Evolutionary conservation across 2,113 vertebrate species (phyloP).

Genomic region (Spea bombifrons): DNA sequence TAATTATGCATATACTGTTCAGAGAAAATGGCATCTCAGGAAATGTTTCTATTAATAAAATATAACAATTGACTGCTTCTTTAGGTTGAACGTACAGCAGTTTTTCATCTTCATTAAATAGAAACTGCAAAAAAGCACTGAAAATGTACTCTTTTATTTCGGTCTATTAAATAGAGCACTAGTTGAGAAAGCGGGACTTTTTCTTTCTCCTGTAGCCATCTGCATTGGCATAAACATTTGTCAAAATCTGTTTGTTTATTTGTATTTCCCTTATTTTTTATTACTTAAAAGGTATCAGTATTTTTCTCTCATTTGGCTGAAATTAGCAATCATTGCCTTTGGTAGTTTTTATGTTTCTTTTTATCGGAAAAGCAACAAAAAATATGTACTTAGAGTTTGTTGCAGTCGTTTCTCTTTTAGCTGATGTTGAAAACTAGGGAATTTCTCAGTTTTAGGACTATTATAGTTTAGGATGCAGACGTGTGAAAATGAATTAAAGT

Average conservation of each 20-base stretch:
- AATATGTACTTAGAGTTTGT: neutral
- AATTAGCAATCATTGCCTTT: neutral
- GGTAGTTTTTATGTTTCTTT: neutral
- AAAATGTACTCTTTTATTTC: slow-evolving; percentile 22
- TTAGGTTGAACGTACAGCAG: slow-evolving; percentile 25
- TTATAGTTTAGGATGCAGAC: too few relatives aligned
- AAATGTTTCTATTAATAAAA: slow-evolving; percentile 48
- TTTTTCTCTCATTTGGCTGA: neutral
- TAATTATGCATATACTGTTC: slow-evolving; percentile 46
- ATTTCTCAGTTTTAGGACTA: too few relatives aligned
- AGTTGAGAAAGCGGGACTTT: neutral
- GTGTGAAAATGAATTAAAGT: too few relatives aligned
- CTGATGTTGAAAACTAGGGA: too few relatives aligned
- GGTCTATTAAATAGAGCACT: neutral
- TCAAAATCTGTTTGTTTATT: slow-evolving; percentile 3
- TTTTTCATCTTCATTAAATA: slow-evolving; percentile 26
- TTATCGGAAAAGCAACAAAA: neutral
- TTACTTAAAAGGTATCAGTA: neutral
- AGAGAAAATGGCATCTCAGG: slow-evolving; percentile 34
- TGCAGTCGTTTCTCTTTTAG: too few relatives aligned
- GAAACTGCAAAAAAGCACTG: slow-evolving; percentile 17
- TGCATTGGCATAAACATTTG: neutral
- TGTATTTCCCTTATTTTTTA: neutral
- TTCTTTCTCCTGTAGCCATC: neutral
- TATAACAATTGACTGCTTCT: slow-evolving; percentile 44